Evolutionary conservation across 2,113 vertebrate species (phyloP).

Genomic region (Mormyrus lacerda): DNA sequence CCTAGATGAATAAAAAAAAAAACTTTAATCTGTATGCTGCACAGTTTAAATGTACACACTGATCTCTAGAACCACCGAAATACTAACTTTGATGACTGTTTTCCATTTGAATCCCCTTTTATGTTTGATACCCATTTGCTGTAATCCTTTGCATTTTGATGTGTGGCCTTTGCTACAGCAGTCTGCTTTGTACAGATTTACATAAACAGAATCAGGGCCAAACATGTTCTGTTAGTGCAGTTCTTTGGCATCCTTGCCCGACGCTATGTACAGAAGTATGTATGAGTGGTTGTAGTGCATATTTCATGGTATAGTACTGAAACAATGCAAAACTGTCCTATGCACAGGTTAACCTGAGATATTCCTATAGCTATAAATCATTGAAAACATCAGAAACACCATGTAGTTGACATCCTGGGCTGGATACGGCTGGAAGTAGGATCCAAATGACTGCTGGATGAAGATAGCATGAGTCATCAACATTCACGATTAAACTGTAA

Average conservation of each 20-base stretch:
- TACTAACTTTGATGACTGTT: background rate
- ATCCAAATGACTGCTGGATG: background rate
- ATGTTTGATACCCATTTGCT: background rate
- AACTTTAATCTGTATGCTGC: background rate
- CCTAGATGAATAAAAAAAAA: constrained; percentile 58
- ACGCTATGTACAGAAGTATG: background rate
- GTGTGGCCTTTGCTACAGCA: background rate
- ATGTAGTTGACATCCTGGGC: background rate
- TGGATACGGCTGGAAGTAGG: background rate
- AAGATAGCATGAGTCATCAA: background rate
- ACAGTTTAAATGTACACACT: background rate
- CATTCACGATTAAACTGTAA: background rate
- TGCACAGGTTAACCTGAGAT: background rate
- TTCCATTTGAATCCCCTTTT: background rate
- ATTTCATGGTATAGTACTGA: background rate
- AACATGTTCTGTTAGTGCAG: background rate
- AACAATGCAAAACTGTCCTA: background rate
- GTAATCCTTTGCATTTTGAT: background rate
- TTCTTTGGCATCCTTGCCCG: background rate
- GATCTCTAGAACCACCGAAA: background rate
- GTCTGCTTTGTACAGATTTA: background rate
- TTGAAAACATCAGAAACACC: background rate
- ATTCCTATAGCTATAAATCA: background rate
- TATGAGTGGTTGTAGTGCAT: background rate
- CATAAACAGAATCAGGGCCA: background rate